These are phyloP conservation scores for Lepus europaeus DNA, from an alignment of 2,113 vertebrate species.

Conservation along the genomic window DNA sequence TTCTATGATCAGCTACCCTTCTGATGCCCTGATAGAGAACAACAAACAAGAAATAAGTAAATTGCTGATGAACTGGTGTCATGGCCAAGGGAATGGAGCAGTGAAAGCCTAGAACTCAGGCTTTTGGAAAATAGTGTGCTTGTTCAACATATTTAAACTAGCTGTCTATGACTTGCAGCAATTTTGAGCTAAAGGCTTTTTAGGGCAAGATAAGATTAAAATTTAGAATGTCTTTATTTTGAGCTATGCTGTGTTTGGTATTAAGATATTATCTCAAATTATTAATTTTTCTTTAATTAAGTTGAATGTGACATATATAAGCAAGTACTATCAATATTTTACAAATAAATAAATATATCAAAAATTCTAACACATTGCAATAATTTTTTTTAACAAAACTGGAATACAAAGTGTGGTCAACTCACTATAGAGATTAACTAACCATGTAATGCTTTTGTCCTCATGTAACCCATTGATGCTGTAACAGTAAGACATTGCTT, in stretches of 20 bases:
- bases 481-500: not conserved
- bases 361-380: not conserved
- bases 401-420: not conserved
- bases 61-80: not conserved
- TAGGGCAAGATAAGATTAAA: not conserved
- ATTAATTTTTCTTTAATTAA: not conserved
- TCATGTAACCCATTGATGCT: not conserved
- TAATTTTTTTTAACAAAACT: slow-evolving; percentile 42
- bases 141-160: not conserved
- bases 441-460: not conserved
- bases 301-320: not conserved
- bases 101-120: not conserved
- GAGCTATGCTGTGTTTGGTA: not conserved
- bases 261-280: not conserved
- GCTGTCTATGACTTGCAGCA: not conserved
- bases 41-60: not conserved
- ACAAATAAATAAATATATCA: slow-evolving; percentile 1
- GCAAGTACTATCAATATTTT: slow-evolving; percentile 19
- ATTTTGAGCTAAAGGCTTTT: not conserved
- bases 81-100: not conserved
- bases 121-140: not conserved
- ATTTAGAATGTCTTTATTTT: not conserved
- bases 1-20: not conserved
- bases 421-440: not conserved
- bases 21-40: not conserved